phyloP scores from a whole-genome alignment of 2,113 vertebrate species.

The Gobio gobio region DNA sequence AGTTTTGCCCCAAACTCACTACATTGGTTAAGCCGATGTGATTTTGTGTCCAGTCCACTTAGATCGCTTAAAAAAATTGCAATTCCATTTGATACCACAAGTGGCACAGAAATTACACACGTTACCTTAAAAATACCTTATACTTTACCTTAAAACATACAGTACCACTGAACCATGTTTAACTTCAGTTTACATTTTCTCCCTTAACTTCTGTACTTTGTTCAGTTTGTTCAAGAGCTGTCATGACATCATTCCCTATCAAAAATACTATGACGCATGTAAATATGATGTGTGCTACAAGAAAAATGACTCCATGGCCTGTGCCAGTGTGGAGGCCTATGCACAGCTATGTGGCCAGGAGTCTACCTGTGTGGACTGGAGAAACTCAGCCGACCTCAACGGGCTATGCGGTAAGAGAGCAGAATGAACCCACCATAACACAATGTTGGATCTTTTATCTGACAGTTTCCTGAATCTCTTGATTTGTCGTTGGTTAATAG shows the following conservation, averaged over 20 bases:
- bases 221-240: slow-evolving; percentile 83
- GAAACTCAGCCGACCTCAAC: slow-evolving; percentile 69
- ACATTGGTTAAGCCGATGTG: background rate
- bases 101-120: background rate
- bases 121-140: background rate
- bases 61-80: background rate
- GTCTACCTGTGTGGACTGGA: slow-evolving; percentile 86
- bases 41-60: background rate
- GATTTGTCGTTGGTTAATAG: slow-evolving; percentile 65
- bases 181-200: background rate
- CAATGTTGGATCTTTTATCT: background rate
- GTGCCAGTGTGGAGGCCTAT: slow-evolving; percentile 82
- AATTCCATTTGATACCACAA: background rate
- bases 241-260: slow-evolving; percentile 67
- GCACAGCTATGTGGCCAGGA: slow-evolving; percentile 73
- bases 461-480: background rate
- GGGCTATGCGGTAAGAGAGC: slow-evolving; percentile 80
- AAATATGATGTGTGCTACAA: slow-evolving; percentile 79
- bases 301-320: slow-evolving; percentile 49
- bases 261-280: slow-evolving; percentile 79
- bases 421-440: background rate
- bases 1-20: background rate
- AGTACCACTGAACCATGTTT: background rate
- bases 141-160: background rate
- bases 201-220: slow-evolving; percentile 17